Conservation (phyloP, 2,888 invertebrate genomes). For the Cyaniris semiargus region DNA sequence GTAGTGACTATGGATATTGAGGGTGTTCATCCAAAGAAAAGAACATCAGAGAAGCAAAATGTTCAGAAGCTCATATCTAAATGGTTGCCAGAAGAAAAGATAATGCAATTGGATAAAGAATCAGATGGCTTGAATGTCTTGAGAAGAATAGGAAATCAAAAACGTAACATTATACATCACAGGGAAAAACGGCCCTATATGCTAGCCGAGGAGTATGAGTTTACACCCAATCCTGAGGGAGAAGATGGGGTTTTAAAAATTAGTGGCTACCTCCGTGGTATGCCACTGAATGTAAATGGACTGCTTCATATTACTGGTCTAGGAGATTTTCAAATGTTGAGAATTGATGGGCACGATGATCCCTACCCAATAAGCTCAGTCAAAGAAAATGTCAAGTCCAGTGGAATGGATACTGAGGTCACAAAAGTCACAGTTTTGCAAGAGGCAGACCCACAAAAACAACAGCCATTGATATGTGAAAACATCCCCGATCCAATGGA, state of each 20-base stretch:
- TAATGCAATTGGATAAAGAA: slow-evolving; percentile 87
- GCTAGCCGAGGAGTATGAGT: slow-evolving; percentile 89
- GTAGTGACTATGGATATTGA: slow-evolving; percentile 88
- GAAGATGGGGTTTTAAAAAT: slow-evolving; percentile 86
- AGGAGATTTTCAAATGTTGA: slow-evolving; percentile 95
- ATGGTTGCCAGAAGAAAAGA: slow-evolving; percentile 90
- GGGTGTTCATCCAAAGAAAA: slow-evolving; percentile 86
- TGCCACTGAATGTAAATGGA: slow-evolving; percentile 91
- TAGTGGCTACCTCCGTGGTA: slow-evolving; percentile 93
- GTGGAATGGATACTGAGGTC: slow-evolving; percentile 67
- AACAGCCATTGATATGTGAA: slow-evolving; percentile 88
- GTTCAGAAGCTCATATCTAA: slow-evolving; percentile 84
- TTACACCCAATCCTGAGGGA: slow-evolving; percentile 70
- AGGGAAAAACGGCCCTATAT: slow-evolving; percentile 92
- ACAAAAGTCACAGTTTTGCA: slow-evolving; percentile 74
- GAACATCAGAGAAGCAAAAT: slow-evolving; percentile 83
- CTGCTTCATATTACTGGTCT: slow-evolving; percentile 95
- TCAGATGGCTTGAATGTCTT: slow-evolving; percentile 85
- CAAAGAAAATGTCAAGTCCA: slow-evolving; percentile 69
- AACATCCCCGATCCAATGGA: slow-evolving; percentile 94
- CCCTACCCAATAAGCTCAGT: slow-evolving; percentile 82
- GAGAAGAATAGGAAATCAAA: slow-evolving; percentile 89
- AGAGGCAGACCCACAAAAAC: slow-evolving; percentile 83
- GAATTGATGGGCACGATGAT: slow-evolving; percentile 86
- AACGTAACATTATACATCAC: slow-evolving; percentile 84